Evolutionary conservation across 2,888 invertebrate genomes (phyloP), one percentile per base, ranked within the genome.

Genomic region (Allacma fusca): DNA sequence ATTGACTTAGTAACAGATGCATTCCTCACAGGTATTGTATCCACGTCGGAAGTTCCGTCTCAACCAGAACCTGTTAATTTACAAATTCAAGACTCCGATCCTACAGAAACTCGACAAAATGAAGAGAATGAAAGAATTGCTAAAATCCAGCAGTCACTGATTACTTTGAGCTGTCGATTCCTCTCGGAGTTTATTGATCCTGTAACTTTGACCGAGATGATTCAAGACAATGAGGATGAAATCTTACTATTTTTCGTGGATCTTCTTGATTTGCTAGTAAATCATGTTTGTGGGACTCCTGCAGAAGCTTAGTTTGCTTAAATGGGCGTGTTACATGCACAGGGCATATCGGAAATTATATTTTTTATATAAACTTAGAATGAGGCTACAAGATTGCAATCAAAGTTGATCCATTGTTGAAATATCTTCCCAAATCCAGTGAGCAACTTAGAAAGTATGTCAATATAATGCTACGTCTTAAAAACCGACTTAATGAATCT

Each of bases 241-340:
- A 80, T 84, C 77, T 76, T 81, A 73, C 57, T 82, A 40, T 84
- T 84, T 75, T 83, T 83, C 72, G 81, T 84, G 62, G 84, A 84
- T 75, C 76, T 81, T 1, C 67, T 84, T 21, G 82, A 84, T 75
- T 9, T 79, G 1, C 57, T 79, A 1, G 69, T 68, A 1, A 76
- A 76, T 34, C 44, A 71, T 50, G 71, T 71, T 34, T 34, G 34
- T 9, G 34, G 34, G 9, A 34, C n/a, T n/a, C n/a, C n/a, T n/a
- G n/a, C 34, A 34, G 5, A 34, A 34, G 34, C 9, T 9, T 34
- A 34, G 34, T 34, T 34, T 34, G 5, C 4, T 34, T 9, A 4
- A 34, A 9, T 34, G 34, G 34, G 34, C n/a, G n/a, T n/a, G n/a
- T n/a, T n/a, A n/a, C n/a, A n/a, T n/a, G n/a, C n/a, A n/a, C n/a